A percentile compares a stretch with the other conserved stretches of the same genome.
phyloP scores from a whole-genome alignment of 92 coral and sea anemone species.

The Zoanthus sociatus region DNA sequence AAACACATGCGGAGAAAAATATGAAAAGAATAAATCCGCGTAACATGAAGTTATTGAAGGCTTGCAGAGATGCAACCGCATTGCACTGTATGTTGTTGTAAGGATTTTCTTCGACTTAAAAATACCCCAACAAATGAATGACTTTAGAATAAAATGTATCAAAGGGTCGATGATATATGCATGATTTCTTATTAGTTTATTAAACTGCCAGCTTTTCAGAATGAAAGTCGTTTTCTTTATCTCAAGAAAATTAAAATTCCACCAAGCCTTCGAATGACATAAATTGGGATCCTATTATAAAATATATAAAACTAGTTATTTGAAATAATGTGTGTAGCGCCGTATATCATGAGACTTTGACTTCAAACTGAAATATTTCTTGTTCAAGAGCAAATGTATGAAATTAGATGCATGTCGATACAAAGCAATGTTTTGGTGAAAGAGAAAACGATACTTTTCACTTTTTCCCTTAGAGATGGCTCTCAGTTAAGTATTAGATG shows the following conservation, averaged over 20 bases:
- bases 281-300: neutral
- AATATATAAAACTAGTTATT: neutral
- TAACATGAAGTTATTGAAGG: neutral
- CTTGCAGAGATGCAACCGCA: conserved; percentile 2
- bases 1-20: conserved; percentile 13
- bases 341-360: neutral
- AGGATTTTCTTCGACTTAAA: neutral
- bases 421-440: neutral
- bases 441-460: neutral
- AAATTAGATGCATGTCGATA: neutral
- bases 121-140: neutral
- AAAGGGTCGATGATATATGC: neutral
- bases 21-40: neutral
- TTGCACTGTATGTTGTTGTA: neutral
- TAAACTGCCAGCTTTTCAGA: neutral
- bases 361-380: neutral
- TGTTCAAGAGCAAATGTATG: neutral
- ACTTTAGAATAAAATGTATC: neutral
- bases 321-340: neutral
- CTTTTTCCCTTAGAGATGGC: neutral
- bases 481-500: conserved; percentile 1
- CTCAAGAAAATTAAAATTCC: neutral
- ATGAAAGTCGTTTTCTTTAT: neutral
- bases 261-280: neutral
- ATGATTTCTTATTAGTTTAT: neutral